A percentile compares a stretch with the other conserved stretches of the same genome.
Evolutionary conservation across 53 echinoderm and acorn worm species (phyloP).

Genomic region (Pentamera pediparva): DNA sequence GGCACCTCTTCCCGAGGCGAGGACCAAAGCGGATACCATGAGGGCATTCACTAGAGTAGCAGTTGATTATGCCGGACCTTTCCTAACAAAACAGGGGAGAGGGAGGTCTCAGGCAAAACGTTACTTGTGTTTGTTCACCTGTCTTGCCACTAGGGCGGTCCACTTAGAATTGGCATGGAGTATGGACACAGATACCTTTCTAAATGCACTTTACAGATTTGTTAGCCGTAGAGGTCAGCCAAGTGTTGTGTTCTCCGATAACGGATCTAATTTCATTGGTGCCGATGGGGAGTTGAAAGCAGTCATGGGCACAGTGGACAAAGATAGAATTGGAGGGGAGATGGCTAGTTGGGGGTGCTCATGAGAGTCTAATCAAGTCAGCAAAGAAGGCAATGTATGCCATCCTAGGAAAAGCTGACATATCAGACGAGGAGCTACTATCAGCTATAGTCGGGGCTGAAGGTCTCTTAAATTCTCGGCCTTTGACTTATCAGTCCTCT

Average conservation of each 20-base stretch:
- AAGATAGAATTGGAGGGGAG: no score
- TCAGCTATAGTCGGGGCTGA: conserved; percentile 30
- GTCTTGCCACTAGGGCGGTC: conserved; percentile 33
- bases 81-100: conserved; percentile 31
- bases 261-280: conserved; percentile 31
- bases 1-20: conserved; percentile 2
- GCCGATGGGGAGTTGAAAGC: conserved; percentile 12
- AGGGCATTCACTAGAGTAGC: conserved; percentile 22
- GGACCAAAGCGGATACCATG: background rate
- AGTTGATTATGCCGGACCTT: conserved; percentile 37
- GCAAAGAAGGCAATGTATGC: conserved; percentile 24
- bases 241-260: conserved; percentile 5
- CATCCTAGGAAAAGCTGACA: conserved; percentile 14
- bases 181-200: conserved; percentile 22
- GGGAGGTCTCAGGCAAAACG: conserved; percentile 12
- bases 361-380: conserved; percentile 21
- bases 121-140: conserved; percentile 29
- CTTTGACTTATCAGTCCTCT: conserved; percentile 21
- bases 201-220: conserved; percentile 26
- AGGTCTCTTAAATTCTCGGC: conserved; percentile 19
- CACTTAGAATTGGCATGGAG: conserved; percentile 13
- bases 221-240: conserved; percentile 14
- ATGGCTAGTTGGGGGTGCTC: conserved; percentile 28
- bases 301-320: no score
- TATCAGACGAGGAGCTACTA: conserved; percentile 12